Conservation (phyloP, 1,140 invertebrate species). For the Solen grandis region DNA sequence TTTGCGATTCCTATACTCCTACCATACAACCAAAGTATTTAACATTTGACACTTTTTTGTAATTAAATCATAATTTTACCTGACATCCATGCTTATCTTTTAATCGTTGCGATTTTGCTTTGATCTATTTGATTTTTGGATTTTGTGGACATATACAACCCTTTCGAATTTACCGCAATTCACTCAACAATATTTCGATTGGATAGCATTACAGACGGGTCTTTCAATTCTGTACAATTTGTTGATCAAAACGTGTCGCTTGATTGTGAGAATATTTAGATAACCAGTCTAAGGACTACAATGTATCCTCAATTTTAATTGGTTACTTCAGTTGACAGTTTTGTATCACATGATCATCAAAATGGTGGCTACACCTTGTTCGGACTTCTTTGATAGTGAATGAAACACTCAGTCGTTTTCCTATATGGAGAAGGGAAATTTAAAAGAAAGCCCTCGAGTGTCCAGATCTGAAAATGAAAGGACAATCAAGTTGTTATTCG, state of each 20-base stretch:
- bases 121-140: too few species aligned
- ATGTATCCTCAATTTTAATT: background rate
- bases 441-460: background rate
- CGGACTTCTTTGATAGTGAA: background rate
- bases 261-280: background rate
- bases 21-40: too few species aligned
- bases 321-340: background rate
- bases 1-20: too few species aligned
- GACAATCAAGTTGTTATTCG: slow-evolving; percentile 27
- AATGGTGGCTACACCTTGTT: slow-evolving; percentile 19
- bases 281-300: background rate
- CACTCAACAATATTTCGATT: background rate
- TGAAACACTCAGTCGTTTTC: background rate
- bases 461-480: background rate
- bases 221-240: background rate
- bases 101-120: too few species aligned
- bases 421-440: background rate
- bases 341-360: slow-evolving; percentile 35
- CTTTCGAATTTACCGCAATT: slow-evolving; percentile 43
- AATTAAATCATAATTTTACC: too few species aligned
- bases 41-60: too few species aligned
- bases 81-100: too few species aligned
- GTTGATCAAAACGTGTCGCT: background rate
- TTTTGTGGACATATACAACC: too few species aligned
- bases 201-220: background rate